Evolutionary conservation across 2,888 invertebrate genomes (phyloP).

Genomic region (Luperina nickerlii): DNA sequence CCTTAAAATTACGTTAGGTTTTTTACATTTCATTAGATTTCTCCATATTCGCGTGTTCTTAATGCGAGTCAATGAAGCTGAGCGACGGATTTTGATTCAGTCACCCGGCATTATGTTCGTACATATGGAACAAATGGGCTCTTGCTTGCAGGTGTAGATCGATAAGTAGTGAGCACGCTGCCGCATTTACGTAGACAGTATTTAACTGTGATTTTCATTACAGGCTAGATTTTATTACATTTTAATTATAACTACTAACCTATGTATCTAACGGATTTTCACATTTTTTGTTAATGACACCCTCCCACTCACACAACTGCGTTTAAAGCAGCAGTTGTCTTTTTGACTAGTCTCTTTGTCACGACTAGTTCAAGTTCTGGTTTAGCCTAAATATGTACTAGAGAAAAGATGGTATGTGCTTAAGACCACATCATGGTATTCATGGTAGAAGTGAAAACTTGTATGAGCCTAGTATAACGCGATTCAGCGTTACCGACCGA

Average conservation of each 20-base stretch:
- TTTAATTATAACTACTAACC: background rate
- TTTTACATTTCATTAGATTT: slow-evolving; percentile 27
- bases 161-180: slow-evolving; percentile 36
- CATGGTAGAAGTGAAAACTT: background rate
- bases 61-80: slow-evolving; percentile 27
- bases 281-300: background rate
- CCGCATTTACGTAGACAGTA: background rate
- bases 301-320: too few species aligned
- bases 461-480: background rate
- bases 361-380: background rate
- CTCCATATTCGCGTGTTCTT: slow-evolving; percentile 19
- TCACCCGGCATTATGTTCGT: slow-evolving; percentile 43
- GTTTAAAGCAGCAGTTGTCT: background rate
- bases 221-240: background rate
- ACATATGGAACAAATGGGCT: slow-evolving; percentile 52
- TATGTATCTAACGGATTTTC: background rate
- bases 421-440: background rate
- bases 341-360: background rate
- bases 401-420: background rate
- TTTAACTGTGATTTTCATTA: slow-evolving; percentile 10
- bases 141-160: slow-evolving; percentile 45
- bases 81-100: slow-evolving; percentile 44
- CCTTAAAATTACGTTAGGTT: background rate
- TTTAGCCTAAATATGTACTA: background rate
- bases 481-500: background rate